Percentiles rank a stretch among this genome's conserved stretches.
Evolutionary conservation across 1,140 invertebrate genomes (phyloP).

Genomic region (Nephotettix cincticeps): DNA sequence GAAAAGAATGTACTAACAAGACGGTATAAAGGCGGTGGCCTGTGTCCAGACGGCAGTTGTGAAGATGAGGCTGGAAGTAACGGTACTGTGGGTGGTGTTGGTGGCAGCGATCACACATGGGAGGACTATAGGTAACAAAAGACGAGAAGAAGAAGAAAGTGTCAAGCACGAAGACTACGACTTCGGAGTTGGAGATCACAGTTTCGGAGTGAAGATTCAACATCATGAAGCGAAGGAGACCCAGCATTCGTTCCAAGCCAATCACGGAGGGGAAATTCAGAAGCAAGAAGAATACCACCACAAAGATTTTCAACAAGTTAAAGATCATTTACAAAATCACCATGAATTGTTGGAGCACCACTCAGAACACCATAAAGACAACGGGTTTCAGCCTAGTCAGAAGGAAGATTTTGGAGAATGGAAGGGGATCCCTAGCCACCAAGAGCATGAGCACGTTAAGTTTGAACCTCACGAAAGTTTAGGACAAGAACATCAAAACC

Average conservation of each 20-base stretch:
- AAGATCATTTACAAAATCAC: too few species aligned
- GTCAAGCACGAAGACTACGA: not conserved
- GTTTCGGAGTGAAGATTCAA: not conserved
- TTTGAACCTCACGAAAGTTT: not conserved
- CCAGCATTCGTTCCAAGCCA: too few species aligned
- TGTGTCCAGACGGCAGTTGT: not conserved
- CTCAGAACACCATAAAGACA: not conserved
- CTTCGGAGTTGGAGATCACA: not conserved
- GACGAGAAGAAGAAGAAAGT: not conserved
- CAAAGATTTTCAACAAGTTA: too few species aligned
- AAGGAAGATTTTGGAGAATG: slow-evolving; percentile 6
- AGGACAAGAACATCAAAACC: not conserved
- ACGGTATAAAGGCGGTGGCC: not conserved
- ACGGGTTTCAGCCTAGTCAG: not conserved
- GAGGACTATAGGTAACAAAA: not conserved
- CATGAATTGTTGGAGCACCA: too few species aligned
- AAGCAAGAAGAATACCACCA: too few species aligned
- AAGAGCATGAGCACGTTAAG: not conserved
- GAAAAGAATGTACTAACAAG: not conserved
- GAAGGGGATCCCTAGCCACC: not conserved
- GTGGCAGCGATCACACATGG: not conserved
- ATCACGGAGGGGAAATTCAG: too few species aligned
- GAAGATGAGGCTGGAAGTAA: not conserved
- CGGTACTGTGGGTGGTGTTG: not conserved
- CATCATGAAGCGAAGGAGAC: not conserved